Base-by-base conservation (phyloP, 2,797 vertebrate species). In the Crotalus adamanteus region DNA sequence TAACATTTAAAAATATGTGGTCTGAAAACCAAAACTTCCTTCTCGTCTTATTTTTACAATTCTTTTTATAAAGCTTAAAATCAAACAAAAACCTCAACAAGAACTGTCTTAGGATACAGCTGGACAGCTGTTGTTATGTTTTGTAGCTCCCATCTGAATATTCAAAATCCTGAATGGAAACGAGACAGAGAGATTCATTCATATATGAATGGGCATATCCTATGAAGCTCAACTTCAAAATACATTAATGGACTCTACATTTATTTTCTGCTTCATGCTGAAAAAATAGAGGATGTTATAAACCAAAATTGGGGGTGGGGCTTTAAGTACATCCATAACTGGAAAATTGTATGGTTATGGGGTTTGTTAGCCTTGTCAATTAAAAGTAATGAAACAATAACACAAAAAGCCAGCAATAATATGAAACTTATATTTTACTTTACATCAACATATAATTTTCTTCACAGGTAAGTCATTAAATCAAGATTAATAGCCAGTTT, bases 1-100 rank as follows among this genome's bases (percentile, higher is more conserved):
- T 93, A 86, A 93, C 73, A 42, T 20, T 78, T 22, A 94, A 87
- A 93, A 95, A 95, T 94, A 51, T n/a, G 2, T 88, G 12, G 85
- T 92, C 73, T 93, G 37, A 88, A 90, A 47, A 89, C 88, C 87
- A 93, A 53, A 63, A 93, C 90, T 87, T 22, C 2, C 51, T 86
- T 20, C 2, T 42, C 4, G 42, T 12, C 11, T n/a, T 94, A 60
- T 3, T 12, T 94, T 91, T 88, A 83, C 53, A 0, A 1, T 88
- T 94, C 18, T 90, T 14, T 90, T 0, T 86, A 90, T 59, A 69
- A 51, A 42, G 89, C 28, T 92, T 47, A 22, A 94, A 65, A 78
- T 42, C 31, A 37, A 73, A 73, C 31, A 78, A 92, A 94, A 91
- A 92, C 94, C 89, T 91, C 86, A 92, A 25, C 55, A 73, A 20